Evolutionary conservation across 2,888 invertebrate genomes (phyloP).

Genomic region (Eudasyphora cyanicolor): DNA sequence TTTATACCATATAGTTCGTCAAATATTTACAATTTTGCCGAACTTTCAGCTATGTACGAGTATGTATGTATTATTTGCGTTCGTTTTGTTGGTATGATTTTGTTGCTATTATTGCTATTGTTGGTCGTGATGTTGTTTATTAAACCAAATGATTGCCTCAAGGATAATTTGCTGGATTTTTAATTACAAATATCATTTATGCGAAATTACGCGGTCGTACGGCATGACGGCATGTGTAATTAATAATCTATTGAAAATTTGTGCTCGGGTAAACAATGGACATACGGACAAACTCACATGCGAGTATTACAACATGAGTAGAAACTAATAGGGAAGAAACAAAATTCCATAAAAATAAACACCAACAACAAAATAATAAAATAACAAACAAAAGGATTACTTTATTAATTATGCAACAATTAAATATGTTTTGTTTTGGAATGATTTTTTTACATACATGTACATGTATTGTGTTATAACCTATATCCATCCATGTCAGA

Average conservation of each 20-base stretch:
- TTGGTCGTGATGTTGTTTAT: conserved; percentile 10
- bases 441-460: too few species aligned
- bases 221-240: conserved; percentile 21
- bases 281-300: too few species aligned
- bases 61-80: background rate
- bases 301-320: too few species aligned
- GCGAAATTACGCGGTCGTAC: background rate
- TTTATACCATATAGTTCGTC: too few species aligned
- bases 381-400: too few species aligned
- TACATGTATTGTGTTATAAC: too few species aligned
- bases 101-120: background rate
- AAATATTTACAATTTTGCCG: background rate
- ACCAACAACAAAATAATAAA: too few species aligned
- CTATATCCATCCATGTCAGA: too few species aligned
- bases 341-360: background rate
- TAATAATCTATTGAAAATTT: conserved; percentile 15
- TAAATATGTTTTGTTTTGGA: too few species aligned
- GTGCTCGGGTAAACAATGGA: too few species aligned
- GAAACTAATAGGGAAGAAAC: background rate
- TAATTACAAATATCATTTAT: conserved; percentile 23
- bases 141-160: conserved; percentile 15
- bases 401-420: too few species aligned
- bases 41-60: background rate
- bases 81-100: background rate
- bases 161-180: conserved; percentile 10